Conservation (phyloP, 2,888 invertebrate species). For the Netelia melanura region DNA sequence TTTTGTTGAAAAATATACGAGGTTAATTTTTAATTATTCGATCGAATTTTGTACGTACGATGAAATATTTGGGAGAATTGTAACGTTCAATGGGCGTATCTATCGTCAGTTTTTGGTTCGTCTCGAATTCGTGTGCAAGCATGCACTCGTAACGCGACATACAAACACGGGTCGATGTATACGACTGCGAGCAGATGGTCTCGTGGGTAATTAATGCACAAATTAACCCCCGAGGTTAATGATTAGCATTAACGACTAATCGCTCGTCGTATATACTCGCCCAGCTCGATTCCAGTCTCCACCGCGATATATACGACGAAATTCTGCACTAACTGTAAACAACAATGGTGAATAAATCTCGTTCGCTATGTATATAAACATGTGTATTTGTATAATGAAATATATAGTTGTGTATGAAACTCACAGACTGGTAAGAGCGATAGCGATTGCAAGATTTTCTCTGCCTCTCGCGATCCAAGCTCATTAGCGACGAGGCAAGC, state of each 20-base stretch:
- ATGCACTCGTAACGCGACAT: neutral
- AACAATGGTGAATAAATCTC: neutral
- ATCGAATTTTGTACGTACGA: neutral
- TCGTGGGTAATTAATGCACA: constrained; percentile 77
- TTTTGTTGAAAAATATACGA: neutral
- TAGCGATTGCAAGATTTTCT: constrained; percentile 54
- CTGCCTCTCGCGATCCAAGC: constrained; percentile 55
- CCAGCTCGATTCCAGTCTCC: constrained; percentile 25
- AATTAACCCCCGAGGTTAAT: constrained; percentile 80
- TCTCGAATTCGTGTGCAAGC: neutral
- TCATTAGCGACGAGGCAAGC: constrained; percentile 77
- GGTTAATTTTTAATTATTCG: neutral
- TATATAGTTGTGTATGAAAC: neutral
- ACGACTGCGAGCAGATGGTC: constrained; percentile 31
- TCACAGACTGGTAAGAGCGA: constrained; percentile 4
- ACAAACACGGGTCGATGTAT: neutral
- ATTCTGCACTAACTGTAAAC: constrained; percentile 15
- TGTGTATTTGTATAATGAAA: neutral
- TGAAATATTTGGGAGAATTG: constrained; percentile 67
- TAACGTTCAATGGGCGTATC: neutral
- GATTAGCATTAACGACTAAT: constrained; percentile 81
- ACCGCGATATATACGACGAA: constrained; percentile 13
- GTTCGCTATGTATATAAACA: neutral
- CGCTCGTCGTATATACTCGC: constrained; percentile 66
- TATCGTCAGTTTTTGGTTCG: neutral